Base-by-base conservation (phyloP, 2,888 invertebrate genomes). In the Zygothrica quintamaculata region DNA sequence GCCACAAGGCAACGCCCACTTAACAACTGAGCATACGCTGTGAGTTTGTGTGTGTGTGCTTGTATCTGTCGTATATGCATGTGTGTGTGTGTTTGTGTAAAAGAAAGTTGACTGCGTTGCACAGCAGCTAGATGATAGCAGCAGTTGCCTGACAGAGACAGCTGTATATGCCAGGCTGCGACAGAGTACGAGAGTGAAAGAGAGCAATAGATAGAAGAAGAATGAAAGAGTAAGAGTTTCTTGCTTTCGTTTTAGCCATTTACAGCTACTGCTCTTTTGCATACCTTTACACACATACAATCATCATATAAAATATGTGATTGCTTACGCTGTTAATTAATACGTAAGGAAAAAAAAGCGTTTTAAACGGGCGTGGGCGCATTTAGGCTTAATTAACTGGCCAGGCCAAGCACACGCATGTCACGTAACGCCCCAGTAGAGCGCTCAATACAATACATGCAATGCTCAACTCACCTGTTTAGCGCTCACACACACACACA, bases 1-100 rank as follows among this genome's bases (percentile, higher is more conserved):
- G 81, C 68, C 81, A 84, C 68, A 75, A 70, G 62, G 64, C 73
- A 73, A 81, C 86, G 86, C 82, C 84, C 69, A 80, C 77, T 62
- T 69, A 65, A 57, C 59, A 65, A 65, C 60, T 48, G 60, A 72
- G 53, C 51, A 29, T 33, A 47, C 16, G 40, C 39, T 34, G n/a
- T 33, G 12, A 18, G 40, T 25, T 37, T 44, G 46, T 44, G 57
- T 43, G 33, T 52, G 37, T 29, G 46, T 56, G 34, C n/a, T n/a
- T n/a, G n/a, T n/a, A n/a, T n/a, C n/a, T n/a, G n/a, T n/a, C n/a
- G n/a, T 34, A 26, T 42, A 48, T 33, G 22, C 33, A 11, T 34
- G 56, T 5, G 7, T 31, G 29, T 37, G 48, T 59, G 64, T 48
- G 62, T 75, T 50, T 65, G 65, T 56, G 65, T 60, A 69, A 69